phyloP scores from a whole-genome alignment of 2,797 vertebrate species.

The Salmo trutta region DNA sequence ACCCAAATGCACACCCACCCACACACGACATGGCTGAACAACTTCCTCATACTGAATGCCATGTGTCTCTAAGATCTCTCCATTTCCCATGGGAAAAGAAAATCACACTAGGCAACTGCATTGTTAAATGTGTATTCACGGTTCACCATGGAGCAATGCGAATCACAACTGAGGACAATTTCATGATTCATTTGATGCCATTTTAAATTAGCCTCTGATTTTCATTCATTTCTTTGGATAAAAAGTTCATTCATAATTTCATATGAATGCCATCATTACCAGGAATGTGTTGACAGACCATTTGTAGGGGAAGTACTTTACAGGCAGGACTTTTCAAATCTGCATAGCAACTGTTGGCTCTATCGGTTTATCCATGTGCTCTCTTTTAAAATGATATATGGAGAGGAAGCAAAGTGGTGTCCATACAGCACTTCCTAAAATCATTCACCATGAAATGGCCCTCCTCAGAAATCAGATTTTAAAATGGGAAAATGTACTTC shows the following conservation, averaged over 20 bases:
- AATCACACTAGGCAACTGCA: not conserved
- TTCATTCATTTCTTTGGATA: not conserved
- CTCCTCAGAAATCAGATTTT: not conserved
- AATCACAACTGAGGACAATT: not conserved
- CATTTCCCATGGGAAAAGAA: conserved; percentile 26
- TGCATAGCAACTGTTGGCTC: not conserved
- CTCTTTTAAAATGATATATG: not conserved
- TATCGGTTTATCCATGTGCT: not conserved
- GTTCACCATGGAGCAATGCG: not conserved
- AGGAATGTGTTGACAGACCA: not conserved
- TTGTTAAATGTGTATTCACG: not conserved
- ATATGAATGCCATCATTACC: not conserved
- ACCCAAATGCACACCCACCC: not conserved
- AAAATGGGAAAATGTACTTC: not conserved
- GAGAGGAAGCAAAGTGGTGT: not conserved
- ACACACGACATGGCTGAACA: not conserved
- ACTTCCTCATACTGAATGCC: not conserved
- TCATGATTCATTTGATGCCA: not conserved
- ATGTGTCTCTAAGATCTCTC: not conserved
- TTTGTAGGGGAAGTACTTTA: not conserved
- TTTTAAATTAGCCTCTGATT: not conserved
- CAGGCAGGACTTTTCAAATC: not conserved
- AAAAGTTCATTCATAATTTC: not conserved
- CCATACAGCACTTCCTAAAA: not conserved
- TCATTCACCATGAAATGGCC: not conserved